phyloP scores from a whole-genome alignment of 2,797 vertebrate species.

The Vireo griseus region DNA sequence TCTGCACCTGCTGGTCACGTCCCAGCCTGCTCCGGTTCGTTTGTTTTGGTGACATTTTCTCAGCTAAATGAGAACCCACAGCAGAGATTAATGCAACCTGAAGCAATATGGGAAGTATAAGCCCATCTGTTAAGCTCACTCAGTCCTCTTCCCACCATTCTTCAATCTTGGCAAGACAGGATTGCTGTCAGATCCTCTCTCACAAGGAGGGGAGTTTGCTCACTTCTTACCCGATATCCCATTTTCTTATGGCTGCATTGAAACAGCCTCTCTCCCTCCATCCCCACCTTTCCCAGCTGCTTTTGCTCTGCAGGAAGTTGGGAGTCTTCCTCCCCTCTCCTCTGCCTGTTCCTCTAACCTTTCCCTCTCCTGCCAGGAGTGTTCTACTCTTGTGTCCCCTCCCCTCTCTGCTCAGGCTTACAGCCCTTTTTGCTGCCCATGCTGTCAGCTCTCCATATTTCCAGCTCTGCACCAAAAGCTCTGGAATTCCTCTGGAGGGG shows the following conservation, averaged over 20 bases:
- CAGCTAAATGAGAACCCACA: conserved; percentile 3
- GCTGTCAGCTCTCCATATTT: neutral
- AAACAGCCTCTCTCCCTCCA: neutral
- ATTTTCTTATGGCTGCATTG: neutral
- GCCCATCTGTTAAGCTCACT: conserved; percentile 41
- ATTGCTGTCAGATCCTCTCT: neutral
- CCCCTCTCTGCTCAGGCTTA: neutral
- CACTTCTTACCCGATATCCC: neutral
- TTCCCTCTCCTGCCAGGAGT: neutral
- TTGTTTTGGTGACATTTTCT: conserved; percentile 44
- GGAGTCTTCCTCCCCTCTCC: neutral
- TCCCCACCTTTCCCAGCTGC: neutral
- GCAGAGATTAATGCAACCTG: conserved; percentile 25
- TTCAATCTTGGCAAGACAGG: neutral
- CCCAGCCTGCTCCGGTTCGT: neutral
- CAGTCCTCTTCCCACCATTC: neutral
- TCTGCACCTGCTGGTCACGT: neutral
- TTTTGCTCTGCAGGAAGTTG: neutral
- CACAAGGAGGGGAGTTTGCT: neutral
- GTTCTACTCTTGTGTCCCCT: neutral
- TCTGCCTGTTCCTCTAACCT: neutral
- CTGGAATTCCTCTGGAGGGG: neutral
- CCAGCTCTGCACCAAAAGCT: neutral
- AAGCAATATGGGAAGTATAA: neutral
- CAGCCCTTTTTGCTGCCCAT: neutral